Evolutionary conservation across 2,797 vertebrate species (phyloP).

Genomic region (Streptopelia turtur): DNA sequence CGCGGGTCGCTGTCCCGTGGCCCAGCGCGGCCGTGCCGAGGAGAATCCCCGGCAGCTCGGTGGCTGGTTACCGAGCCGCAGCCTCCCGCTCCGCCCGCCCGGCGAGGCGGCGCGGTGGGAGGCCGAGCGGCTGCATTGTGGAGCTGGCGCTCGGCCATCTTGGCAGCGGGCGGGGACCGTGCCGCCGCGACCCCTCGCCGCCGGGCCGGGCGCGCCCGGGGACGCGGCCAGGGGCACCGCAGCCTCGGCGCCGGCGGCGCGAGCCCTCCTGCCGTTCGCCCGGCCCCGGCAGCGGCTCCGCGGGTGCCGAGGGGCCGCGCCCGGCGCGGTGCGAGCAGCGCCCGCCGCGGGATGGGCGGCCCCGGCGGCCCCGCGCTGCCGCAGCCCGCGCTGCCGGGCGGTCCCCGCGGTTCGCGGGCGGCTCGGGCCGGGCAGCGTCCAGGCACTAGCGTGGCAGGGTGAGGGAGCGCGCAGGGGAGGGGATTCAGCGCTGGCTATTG

Average conservation of each 20-base stretch:
- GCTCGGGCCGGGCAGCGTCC: background rate
- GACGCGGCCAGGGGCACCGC: background rate
- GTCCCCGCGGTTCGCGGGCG: background rate
- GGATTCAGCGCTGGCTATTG: rapidly evolving
- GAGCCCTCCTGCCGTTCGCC: background rate
- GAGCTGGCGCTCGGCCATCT: slow-evolving; percentile 53
- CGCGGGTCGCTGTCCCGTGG: background rate
- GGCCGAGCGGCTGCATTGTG: background rate
- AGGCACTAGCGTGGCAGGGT: background rate
- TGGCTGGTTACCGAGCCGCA: background rate
- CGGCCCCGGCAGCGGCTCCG: background rate
- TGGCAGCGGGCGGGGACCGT: background rate
- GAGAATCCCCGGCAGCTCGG: background rate
- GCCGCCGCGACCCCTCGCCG: background rate
- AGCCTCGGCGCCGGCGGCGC: background rate
- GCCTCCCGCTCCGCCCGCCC: background rate
- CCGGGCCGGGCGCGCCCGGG: background rate
- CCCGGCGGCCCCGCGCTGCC: background rate
- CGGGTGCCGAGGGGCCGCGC: background rate
- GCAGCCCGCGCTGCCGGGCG: background rate
- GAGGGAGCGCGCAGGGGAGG: background rate
- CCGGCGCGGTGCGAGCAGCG: background rate
- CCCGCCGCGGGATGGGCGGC: background rate
- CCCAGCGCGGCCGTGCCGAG: background rate
- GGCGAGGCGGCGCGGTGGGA: background rate